A percentile compares a stretch with the other conserved stretches of the same genome.
phyloP scores from a whole-genome alignment of 2,888 invertebrate species.

The Eupeodes luniger region DNA sequence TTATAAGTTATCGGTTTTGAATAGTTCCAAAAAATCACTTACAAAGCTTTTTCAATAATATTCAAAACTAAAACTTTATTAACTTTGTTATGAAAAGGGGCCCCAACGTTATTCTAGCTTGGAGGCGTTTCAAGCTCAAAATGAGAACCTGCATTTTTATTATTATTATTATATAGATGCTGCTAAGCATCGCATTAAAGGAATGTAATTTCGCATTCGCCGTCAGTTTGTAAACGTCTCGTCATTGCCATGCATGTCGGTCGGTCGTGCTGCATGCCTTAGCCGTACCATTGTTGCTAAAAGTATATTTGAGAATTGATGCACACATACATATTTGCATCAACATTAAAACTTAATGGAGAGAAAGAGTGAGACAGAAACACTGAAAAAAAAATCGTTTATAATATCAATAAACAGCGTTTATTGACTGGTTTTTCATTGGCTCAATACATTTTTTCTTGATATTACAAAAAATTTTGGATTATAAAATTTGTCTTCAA shows the following conservation, averaged over 20 bases:
- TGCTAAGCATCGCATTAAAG: conserved; percentile 12
- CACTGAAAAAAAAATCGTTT: conserved; percentile 22
- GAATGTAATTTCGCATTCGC: conserved; percentile 61
- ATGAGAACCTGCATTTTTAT: not conserved
- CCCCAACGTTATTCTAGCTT: not conserved
- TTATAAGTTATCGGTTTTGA: too few species aligned
- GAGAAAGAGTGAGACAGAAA: not conserved
- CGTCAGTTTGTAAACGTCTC: conserved; percentile 40
- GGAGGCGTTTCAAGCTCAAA: not conserved
- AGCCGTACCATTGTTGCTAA: conserved; percentile 40
- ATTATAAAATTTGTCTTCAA: too few species aligned
- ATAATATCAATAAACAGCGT: too few species aligned
- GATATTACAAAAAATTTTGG: too few species aligned
- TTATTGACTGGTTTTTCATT: too few species aligned
- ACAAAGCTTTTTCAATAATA: too few species aligned
- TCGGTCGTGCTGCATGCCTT: not conserved
- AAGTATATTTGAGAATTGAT: conserved; percentile 4
- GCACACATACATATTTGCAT: conserved; percentile 58
- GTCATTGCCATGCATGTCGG: conserved; percentile 60
- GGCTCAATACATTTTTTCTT: too few species aligned
- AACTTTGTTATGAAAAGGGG: not conserved
- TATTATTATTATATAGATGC: not conserved
- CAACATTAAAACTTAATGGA: conserved; percentile 40
- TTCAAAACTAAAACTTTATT: too few species aligned
- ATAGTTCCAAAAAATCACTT: too few species aligned